These are phyloP conservation scores for Archivesica marissinica DNA, from an alignment of 1,140 invertebrate species.

Conservation along the genomic window DNA sequence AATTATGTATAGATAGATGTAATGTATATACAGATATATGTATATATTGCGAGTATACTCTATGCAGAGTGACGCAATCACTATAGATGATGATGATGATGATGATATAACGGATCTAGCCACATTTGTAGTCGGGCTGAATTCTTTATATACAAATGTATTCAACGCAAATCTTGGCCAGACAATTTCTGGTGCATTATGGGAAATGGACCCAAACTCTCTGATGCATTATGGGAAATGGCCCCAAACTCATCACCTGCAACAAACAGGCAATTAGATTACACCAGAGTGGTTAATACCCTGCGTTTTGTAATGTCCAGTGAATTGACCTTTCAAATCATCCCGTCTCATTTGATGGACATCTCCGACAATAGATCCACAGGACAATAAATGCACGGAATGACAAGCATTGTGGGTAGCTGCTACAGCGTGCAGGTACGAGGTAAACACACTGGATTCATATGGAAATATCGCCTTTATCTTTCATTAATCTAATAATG, in stretches of 20 bases:
- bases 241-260: constrained; percentile 7
- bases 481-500: constrained; percentile 23
- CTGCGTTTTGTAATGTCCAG: constrained; percentile 34
- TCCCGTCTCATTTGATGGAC: constrained; percentile 27
- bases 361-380: constrained; percentile 17
- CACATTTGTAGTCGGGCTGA: too few species aligned
- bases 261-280: constrained; percentile 29
- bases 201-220: not conserved
- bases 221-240: constrained; percentile 24
- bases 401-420: constrained; percentile 33
- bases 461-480: constrained; percentile 30
- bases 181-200: constrained; percentile 16
- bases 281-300: constrained; percentile 18
- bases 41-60: too few species aligned
- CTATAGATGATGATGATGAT: too few species aligned
- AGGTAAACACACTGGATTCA: constrained; percentile 18
- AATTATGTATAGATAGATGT: too few species aligned
- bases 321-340: constrained; percentile 16
- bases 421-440: constrained; percentile 27
- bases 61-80: too few species aligned
- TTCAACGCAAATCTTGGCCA: not conserved
- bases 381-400: constrained; percentile 20
- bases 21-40: too few species aligned
- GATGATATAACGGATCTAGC: too few species aligned
- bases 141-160: not conserved